Percentiles rank a stretch among this genome's conserved stretches.
phyloP scores from a whole-genome alignment of 2,797 vertebrate genomes.

The Pantherophis alleghaniensis region DNA sequence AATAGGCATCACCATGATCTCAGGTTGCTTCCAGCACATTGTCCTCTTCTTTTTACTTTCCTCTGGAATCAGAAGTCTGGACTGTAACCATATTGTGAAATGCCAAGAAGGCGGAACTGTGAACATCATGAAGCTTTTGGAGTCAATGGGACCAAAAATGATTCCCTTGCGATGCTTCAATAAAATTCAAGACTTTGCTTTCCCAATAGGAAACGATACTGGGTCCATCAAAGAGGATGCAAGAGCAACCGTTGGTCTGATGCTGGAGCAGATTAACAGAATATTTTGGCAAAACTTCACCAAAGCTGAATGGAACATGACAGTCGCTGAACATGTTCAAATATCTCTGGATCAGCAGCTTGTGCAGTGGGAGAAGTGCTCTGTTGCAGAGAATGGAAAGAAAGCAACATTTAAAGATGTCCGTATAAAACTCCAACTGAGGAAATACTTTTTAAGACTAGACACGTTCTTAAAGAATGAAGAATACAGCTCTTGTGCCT shows the following conservation, averaged over 20 bases:
- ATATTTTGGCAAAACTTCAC: slow-evolving; percentile 60
- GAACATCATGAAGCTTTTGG: slow-evolving; percentile 37
- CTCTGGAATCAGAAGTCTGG: neutral
- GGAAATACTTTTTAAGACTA: neutral
- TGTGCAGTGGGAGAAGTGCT: slow-evolving; percentile 32
- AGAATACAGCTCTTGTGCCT: slow-evolving; percentile 49
- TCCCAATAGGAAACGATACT: slow-evolving; percentile 50
- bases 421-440: slow-evolving; percentile 18
- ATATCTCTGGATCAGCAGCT: slow-evolving; percentile 51
- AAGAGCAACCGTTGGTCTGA: slow-evolving; percentile 40
- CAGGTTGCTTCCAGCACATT: neutral
- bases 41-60: neutral
- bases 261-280: slow-evolving; percentile 59
- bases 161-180: slow-evolving; percentile 55
- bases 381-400: slow-evolving; percentile 6
- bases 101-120: neutral
- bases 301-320: slow-evolving; percentile 58
- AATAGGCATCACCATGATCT: neutral
- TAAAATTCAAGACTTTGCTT: slow-evolving; percentile 53
- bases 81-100: slow-evolving; percentile 3
- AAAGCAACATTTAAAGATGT: rapidly evolving
- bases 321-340: slow-evolving; percentile 43
- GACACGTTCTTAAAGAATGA: slow-evolving; percentile 14
- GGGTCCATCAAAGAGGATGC: slow-evolving; percentile 41
- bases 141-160: slow-evolving; percentile 42